phyloP scores from a whole-genome alignment of 2,888 invertebrate genomes.

The Schrankia costaestrigalis region DNA sequence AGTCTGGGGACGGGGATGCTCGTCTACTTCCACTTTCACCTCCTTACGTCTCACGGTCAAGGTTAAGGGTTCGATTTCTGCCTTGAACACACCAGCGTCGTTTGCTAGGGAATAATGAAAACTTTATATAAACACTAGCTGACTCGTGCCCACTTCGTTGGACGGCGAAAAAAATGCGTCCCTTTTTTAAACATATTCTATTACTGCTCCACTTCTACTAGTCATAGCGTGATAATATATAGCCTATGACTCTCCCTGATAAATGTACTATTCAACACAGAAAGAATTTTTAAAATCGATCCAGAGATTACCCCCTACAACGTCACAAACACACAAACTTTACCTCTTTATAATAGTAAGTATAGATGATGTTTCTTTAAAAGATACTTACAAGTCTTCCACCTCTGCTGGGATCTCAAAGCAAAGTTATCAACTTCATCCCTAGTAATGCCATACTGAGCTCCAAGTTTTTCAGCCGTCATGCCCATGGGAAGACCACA shows the following conservation, averaged over 20 bases:
- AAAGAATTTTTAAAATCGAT: no score
- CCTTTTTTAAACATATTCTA: no score
- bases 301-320: no score
- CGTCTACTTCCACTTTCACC: slow-evolving; percentile 90
- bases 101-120: no score
- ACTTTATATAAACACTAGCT: background rate
- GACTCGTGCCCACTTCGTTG: no score
- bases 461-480: slow-evolving; percentile 95
- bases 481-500: slow-evolving; percentile 97
- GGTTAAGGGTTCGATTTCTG: slow-evolving; percentile 92
- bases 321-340: no score
- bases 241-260: no score
- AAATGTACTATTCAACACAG: no score
- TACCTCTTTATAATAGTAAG: no score
- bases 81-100: slow-evolving; percentile 92
- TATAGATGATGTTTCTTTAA: background rate
- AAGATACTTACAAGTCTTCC: slow-evolving; percentile 87
- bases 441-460: slow-evolving; percentile 87
- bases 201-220: no score
- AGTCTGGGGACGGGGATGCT: slow-evolving; percentile 95
- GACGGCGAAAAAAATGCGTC: no score
- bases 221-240: no score
- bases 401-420: slow-evolving; percentile 90
- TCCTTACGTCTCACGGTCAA: slow-evolving; percentile 92
- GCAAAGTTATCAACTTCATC: slow-evolving; percentile 94